A percentile compares a stretch with the other conserved stretches of the same genome.
phyloP scores from a whole-genome alignment of 2,113 vertebrate genomes.

The Falcunculus frontatus region DNA sequence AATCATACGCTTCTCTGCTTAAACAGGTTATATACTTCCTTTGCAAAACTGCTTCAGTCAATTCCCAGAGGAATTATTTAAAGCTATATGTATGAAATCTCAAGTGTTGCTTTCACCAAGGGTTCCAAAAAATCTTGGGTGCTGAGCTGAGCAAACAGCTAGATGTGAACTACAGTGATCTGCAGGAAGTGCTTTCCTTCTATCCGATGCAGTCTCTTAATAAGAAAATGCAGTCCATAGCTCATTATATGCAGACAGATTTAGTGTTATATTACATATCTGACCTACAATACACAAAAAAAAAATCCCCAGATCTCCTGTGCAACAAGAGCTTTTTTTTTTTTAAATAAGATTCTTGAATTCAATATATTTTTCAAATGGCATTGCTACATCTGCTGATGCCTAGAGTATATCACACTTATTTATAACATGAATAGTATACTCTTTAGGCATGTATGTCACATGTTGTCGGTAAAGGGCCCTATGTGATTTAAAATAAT shows the following conservation, averaged over 20 bases:
- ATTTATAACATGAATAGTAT: background rate
- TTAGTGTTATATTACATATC: background rate
- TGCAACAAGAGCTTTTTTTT: background rate
- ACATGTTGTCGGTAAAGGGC: background rate
- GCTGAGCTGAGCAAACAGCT: background rate
- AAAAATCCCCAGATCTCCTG: accelerated
- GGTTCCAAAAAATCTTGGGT: background rate
- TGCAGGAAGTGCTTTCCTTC: background rate
- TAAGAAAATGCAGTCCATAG: background rate
- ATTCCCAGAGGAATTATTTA: background rate
- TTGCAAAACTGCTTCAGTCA: background rate
- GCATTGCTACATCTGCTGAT: background rate
- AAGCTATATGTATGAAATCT: background rate
- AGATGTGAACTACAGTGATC: background rate
- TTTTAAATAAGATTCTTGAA: background rate
- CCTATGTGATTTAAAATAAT: background rate
- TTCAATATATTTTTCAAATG: conserved; percentile 38
- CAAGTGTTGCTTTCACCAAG: background rate
- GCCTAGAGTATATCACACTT: background rate
- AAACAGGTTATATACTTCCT: background rate
- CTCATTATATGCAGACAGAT: background rate
- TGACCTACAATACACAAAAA: background rate
- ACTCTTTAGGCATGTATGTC: background rate
- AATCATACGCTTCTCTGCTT: background rate
- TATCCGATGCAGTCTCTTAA: background rate